phyloP scores from a whole-genome alignment of 2,797 vertebrate species.

The Gallinago nigripennis region DNA sequence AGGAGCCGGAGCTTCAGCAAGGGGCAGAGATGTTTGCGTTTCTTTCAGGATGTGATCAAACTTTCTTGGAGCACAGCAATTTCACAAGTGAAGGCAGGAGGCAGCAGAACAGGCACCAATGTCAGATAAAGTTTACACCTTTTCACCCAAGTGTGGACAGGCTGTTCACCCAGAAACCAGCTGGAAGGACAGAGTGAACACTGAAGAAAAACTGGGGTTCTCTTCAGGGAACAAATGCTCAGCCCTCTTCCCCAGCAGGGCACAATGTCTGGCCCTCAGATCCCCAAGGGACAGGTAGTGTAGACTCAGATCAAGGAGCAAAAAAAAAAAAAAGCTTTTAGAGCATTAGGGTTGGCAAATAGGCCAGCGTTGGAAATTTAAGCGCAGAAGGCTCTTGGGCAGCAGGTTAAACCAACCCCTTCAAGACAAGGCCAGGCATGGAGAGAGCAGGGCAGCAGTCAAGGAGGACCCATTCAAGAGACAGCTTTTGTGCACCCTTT shows the following conservation, averaged over 20 bases:
- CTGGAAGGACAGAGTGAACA: neutral
- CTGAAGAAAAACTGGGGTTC: neutral
- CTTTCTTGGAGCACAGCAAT: neutral
- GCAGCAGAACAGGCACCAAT: neutral
- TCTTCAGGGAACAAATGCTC: neutral
- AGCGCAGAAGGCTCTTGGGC: neutral
- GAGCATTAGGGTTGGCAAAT: neutral
- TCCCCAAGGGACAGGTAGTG: neutral
- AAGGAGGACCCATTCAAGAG: neutral
- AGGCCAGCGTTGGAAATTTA: neutral
- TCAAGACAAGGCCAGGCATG: neutral
- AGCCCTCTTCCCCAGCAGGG: neutral
- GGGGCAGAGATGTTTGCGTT: neutral
- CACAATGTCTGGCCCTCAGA: neutral
- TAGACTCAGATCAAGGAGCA: neutral
- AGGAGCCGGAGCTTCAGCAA: neutral
- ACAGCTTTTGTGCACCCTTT: neutral
- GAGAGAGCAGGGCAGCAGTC: neutral
- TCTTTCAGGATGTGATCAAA: neutral
- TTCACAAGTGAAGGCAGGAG: neutral
- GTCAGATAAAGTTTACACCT: neutral
- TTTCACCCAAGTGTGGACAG: neutral
- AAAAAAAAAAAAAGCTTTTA: neutral
- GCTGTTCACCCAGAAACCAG: neutral
- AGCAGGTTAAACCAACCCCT: neutral